Conservation (phyloP, 2,113 vertebrate genomes). For the Atractosteus spatula region DNA sequence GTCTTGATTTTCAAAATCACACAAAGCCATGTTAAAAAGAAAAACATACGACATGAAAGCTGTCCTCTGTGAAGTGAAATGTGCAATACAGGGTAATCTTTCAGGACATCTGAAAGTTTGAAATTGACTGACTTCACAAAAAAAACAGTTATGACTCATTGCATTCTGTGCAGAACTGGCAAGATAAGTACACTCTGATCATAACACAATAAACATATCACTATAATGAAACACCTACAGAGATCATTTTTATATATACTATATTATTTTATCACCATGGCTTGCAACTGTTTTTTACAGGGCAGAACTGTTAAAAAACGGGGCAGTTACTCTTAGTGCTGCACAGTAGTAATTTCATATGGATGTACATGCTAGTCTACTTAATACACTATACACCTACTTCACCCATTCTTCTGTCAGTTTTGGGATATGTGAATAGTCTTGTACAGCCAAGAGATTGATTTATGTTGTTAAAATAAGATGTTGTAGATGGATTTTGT, state of each 20-base stretch:
- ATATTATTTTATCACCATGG: constrained; percentile 31
- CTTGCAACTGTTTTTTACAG: constrained; percentile 7
- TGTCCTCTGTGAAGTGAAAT: constrained; percentile 4
- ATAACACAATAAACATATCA: constrained; percentile 8
- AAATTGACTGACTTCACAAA: constrained; percentile 42
- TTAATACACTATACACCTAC: no score
- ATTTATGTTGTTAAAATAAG: no score
- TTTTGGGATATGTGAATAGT: no score
- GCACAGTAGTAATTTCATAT: constrained; percentile 22
- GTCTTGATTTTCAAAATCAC: background rate
- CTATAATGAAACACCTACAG: constrained; percentile 49
- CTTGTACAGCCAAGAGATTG: no score
- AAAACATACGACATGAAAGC: background rate
- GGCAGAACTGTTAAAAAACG: constrained; percentile 33
- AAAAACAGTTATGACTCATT: constrained; percentile 58
- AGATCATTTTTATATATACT: constrained; percentile 42
- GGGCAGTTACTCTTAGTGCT: constrained; percentile 31
- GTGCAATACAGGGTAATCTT: constrained; percentile 24
- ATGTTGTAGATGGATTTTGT: no score
- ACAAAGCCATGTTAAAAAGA: background rate
- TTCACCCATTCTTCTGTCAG: no score
- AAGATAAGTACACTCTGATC: constrained; percentile 27
- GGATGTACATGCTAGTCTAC: constrained; percentile 16
- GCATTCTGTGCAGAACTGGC: constrained; percentile 35
- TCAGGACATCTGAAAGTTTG: constrained; percentile 31